Base-by-base conservation (phyloP, 1,140 invertebrate genomes). In the Psix sp. region DNA sequence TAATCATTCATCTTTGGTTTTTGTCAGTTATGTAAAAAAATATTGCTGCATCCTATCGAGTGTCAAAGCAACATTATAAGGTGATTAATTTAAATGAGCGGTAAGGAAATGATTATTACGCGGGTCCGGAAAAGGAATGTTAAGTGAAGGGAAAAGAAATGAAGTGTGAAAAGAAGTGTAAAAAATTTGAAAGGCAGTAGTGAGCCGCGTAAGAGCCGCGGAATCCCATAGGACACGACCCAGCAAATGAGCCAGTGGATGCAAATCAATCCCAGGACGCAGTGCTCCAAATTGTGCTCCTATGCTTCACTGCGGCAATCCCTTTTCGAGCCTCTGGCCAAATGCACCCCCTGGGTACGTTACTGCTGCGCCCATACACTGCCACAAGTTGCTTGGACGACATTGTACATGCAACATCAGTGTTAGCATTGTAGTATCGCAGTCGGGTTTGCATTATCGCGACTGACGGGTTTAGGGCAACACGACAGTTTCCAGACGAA, bases 191-290 rank as follows among this genome's bases (percentile, higher is more conserved):
- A 15, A 17, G 20, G 33, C 24, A n/a, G 62, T 36, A 46, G 48
- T n/a, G n/a, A n/a, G n/a, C n/a, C n/a, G n/a, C n/a, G n/a, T n/a
- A 57, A 65, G 33, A 39, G 43, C 15, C 29, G 29, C 13, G 51
- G 17, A 60, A 21, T 82, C 83, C 79, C 82, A 31, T 18, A 75
- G 79, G 82, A 84, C 63, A 66, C 72, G 79, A 82, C 80, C 81
- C 77, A 40, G 77, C 76, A 84, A 86, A 85, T 86, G 81, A 84
- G 82, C 81, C 80, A 75, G 78, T 77, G 82, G 82, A 85, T 86
- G 84, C 84, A 86, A 86, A 86, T 86, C 84, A 86, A 84, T 84
- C 83, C 83, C 83, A 82, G 59, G 80, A 78, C 77, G 80, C 79
- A 60, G 49, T 59, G 73, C 77, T 78, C 77, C 63, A 80, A 84